Evolutionary conservation across 1,140 invertebrate genomes (phyloP).

Genomic region (Pachyrhynchus sulphureomaculatus): DNA sequence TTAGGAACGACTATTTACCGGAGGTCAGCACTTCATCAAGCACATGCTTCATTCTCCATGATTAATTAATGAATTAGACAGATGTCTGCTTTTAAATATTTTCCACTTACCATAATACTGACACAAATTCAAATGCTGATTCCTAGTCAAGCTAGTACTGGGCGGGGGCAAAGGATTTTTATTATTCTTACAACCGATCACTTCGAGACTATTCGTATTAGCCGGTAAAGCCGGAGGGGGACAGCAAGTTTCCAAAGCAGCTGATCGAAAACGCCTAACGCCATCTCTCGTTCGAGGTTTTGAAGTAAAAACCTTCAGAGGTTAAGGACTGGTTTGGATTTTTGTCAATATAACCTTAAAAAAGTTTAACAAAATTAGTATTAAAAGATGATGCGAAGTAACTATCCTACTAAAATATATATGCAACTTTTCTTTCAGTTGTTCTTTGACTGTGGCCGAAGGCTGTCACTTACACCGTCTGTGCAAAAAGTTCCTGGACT

Average conservation of each 20-base stretch:
- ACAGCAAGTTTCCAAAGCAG: conserved; percentile 66
- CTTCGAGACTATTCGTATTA: conserved; percentile 68
- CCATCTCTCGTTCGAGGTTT: conserved; percentile 39
- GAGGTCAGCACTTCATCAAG: too few relatives aligned
- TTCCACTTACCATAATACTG: conserved; percentile 64
- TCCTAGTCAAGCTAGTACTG: conserved; percentile 64
- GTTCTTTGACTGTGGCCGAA: too few relatives aligned
- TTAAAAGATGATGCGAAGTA: background rate
- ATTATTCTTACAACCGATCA: conserved; percentile 63
- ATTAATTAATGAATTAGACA: too few relatives aligned
- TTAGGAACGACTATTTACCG: too few relatives aligned
- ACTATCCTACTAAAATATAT: background rate
- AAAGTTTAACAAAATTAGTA: background rate
- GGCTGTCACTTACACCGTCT: too few relatives aligned
- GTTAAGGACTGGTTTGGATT: conserved; percentile 46
- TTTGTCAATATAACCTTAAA: conserved; percentile 47
- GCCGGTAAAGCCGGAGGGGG: conserved; percentile 62
- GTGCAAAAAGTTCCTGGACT: too few relatives aligned
- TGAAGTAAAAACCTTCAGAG: conserved; percentile 47
- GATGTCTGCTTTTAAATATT: too few relatives aligned
- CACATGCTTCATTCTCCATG: too few relatives aligned
- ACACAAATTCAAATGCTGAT: conserved; percentile 66
- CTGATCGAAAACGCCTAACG: conserved; percentile 66
- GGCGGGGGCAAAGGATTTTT: conserved; percentile 59
- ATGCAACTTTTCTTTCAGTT: too few relatives aligned